Base-by-base conservation (phyloP, 2,113 vertebrate genomes). In the Peromyscus californicus region DNA sequence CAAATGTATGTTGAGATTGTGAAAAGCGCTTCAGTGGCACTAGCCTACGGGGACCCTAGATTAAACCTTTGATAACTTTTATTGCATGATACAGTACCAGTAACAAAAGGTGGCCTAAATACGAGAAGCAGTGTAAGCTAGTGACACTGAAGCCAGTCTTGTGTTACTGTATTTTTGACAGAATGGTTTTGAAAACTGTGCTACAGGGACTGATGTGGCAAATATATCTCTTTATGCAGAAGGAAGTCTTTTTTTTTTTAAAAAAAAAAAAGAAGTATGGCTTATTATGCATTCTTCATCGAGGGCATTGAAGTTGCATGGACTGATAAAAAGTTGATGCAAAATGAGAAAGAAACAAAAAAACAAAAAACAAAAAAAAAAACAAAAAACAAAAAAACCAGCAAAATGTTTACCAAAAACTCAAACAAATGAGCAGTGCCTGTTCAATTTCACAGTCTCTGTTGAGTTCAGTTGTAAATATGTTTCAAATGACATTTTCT, bases 391-490 rank as follows among this genome's bases (percentile, higher is more conserved):
- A 96, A 97, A 97, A 99, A 99, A 99, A 99, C 99, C 99, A 99
- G 99, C 99, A 99, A 99, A 99, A 99, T 99, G 99, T 99, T 99
- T 99, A 99, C 99, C 99, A 99, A 99, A 99, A 99, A 99, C 98
- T 99, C 98, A 98, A 99, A 98, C 98, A 98, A 99, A 99, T 99
- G 99, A 99, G 99, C 99, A 99, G 99, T 99, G 99, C 99, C 99
- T 99, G 99, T 99, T 99, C 99, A 99, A 99, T 99, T 99, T 99
- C 99, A 99, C 99, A 99, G 99, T 99, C 99, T 99, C 99, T 99
- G 99, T 99, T 99, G 99, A 99, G 99, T 99, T 99, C 99, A 99
- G 99, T 99, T 99, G 99, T 99, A 99, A 99, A 99, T 99, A 99
- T 99, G 99, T 99, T 99, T 99, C 99, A 99, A 99, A 99, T 99